Evolutionary conservation across 2,888 invertebrate species (phyloP).

Genomic region (Aleiodes testaceus): DNA sequence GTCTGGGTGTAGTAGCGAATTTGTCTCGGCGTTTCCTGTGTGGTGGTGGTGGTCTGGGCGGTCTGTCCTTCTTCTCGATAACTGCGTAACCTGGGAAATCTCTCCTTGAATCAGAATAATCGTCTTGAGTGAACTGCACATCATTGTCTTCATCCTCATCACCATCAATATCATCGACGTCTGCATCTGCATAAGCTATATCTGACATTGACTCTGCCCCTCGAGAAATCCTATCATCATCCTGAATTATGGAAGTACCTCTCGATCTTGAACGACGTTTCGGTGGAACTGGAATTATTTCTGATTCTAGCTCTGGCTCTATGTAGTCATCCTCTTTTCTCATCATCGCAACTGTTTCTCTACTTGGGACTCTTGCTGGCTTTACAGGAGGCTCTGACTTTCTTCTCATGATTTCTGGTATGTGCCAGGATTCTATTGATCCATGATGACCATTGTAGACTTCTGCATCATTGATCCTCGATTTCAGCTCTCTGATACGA

Average conservation of each 20-base stretch:
- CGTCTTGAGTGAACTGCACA: conserved; percentile 60
- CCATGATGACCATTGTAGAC: conserved; percentile 48
- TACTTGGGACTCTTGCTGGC: conserved; percentile 42
- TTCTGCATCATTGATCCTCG: conserved; percentile 36
- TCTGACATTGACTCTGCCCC: conserved; percentile 80
- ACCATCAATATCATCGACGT: conserved; percentile 70
- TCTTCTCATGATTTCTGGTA: conserved; percentile 1
- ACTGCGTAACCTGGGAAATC: conserved; percentile 82
- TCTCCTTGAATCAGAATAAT: conserved; percentile 68
- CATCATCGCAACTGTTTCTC: conserved; percentile 40
- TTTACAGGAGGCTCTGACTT: conserved; percentile 55
- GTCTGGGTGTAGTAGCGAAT: conserved; percentile 81
- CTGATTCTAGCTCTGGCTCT: conserved; percentile 63
- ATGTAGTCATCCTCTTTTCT: conserved; percentile 78
- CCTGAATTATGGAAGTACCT: conserved; percentile 71
- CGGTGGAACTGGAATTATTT: conserved; percentile 74
- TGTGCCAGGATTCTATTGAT: neutral
- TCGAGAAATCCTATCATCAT: conserved; percentile 83
- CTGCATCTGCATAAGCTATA: conserved; percentile 71
- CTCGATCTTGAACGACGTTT: conserved; percentile 76
- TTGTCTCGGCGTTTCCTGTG: conserved; percentile 75
- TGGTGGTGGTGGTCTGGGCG: conserved; percentile 79
- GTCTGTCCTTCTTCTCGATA: conserved; percentile 80
- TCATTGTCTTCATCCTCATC: conserved; percentile 69
- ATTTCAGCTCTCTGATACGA: conserved; percentile 41